phyloP scores from a whole-genome alignment of 2,797 vertebrate genomes.

The Neomorphus geoffroyi region DNA sequence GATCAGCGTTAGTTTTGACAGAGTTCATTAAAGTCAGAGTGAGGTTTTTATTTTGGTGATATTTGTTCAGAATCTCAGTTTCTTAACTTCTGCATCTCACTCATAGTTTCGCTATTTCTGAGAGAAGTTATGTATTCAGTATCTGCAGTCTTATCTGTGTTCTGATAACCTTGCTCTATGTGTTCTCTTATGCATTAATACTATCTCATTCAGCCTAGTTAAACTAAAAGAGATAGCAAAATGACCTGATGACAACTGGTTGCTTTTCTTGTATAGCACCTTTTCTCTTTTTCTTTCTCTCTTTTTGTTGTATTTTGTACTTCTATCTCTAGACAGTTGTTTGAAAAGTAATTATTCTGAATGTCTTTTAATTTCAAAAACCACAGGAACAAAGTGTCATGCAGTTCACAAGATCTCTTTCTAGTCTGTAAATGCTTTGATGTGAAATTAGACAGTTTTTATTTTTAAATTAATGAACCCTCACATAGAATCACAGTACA shows the following conservation, averaged over 20 bases:
- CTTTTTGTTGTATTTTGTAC: neutral
- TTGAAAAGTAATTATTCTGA: neutral
- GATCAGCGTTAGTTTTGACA: neutral
- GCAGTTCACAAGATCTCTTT: neutral
- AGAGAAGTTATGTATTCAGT: neutral
- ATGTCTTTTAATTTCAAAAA: neutral
- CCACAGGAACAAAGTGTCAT: neutral
- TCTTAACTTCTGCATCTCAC: neutral
- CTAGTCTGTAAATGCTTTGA: neutral
- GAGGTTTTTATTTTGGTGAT: neutral
- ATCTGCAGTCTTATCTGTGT: neutral
- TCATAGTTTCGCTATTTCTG: neutral
- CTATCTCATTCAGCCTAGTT: neutral
- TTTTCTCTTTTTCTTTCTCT: neutral
- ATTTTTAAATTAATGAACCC: neutral
- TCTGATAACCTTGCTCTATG: neutral
- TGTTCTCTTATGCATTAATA: neutral
- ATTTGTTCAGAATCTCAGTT: neutral
- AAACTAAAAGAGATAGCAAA: neutral
- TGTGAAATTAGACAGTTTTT: neutral
- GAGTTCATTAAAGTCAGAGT: neutral
- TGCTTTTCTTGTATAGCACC: neutral
- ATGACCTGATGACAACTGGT: neutral
- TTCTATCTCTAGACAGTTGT: neutral
- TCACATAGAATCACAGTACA: neutral